Evolutionary conservation across 2,797 vertebrate genomes (phyloP).

Genomic region (Rhadinocentrus ornatus): DNA sequence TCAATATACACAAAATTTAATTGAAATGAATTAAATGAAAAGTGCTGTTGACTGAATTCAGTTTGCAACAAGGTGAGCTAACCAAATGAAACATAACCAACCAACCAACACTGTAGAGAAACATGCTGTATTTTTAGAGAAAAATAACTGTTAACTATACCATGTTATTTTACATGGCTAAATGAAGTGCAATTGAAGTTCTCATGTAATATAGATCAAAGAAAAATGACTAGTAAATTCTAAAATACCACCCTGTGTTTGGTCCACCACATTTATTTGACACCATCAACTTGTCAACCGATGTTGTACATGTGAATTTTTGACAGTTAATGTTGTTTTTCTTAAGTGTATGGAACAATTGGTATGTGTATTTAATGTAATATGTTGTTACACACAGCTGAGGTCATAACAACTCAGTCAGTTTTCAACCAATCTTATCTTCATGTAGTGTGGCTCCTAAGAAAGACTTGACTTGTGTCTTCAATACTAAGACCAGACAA

Average conservation of each 20-base stretch:
- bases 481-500: too few species aligned
- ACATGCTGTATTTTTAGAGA: neutral
- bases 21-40: neutral
- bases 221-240: neutral
- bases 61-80: neutral
- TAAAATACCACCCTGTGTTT: neutral
- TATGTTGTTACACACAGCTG: too few species aligned
- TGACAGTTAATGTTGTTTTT: too few species aligned
- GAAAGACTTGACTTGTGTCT: too few species aligned
- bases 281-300: too few species aligned
- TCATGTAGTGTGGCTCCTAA: too few species aligned
- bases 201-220: neutral
- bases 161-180: neutral
- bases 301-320: too few species aligned
- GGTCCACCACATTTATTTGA: too few species aligned
- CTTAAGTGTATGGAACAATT: too few species aligned
- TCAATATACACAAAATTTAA: neutral
- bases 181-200: neutral
- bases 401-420: too few species aligned
- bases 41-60: neutral
- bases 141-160: neutral
- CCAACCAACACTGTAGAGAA: neutral
- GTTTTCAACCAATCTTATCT: too few species aligned
- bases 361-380: too few species aligned
- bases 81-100: neutral